phyloP scores from a whole-genome alignment of 1,140 invertebrate genomes.

The Bombus pascuorum region DNA sequence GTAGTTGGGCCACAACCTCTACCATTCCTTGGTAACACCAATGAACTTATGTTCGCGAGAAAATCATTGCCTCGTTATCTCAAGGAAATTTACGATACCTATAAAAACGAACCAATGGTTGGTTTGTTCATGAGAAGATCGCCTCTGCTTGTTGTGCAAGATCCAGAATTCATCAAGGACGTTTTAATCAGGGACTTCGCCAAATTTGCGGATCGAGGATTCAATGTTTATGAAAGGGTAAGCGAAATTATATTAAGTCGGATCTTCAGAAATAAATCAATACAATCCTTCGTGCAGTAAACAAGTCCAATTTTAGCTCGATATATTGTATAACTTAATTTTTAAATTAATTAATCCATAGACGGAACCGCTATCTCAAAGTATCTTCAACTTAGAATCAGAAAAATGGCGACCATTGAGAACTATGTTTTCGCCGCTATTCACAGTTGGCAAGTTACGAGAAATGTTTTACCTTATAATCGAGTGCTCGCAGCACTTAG shows the following conservation, averaged over 20 bases:
- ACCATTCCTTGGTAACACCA: conserved; percentile 72
- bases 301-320: background rate
- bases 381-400: conserved; percentile 74
- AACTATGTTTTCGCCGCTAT: conserved; percentile 77
- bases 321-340: background rate
- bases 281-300: too few species aligned
- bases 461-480: conserved; percentile 74
- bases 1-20: conserved; percentile 68
- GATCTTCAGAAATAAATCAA: background rate
- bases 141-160: conserved; percentile 76
- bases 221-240: conserved; percentile 67
- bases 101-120: conserved; percentile 72
- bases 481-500: conserved; percentile 72
- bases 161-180: conserved; percentile 80
- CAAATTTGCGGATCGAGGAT: conserved; percentile 77
- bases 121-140: conserved; percentile 76
- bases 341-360: background rate
- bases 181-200: conserved; percentile 82
- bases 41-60: conserved; percentile 52
- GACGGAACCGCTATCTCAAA: conserved; percentile 67
- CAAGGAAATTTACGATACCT: conserved; percentile 64
- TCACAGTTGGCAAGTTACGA: conserved; percentile 62
- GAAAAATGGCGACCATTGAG: conserved; percentile 82
- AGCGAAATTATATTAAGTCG: background rate
- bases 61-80: conserved; percentile 24